Conservation (phyloP, 2,113 vertebrate genomes). For the Sylvia atricapilla region DNA sequence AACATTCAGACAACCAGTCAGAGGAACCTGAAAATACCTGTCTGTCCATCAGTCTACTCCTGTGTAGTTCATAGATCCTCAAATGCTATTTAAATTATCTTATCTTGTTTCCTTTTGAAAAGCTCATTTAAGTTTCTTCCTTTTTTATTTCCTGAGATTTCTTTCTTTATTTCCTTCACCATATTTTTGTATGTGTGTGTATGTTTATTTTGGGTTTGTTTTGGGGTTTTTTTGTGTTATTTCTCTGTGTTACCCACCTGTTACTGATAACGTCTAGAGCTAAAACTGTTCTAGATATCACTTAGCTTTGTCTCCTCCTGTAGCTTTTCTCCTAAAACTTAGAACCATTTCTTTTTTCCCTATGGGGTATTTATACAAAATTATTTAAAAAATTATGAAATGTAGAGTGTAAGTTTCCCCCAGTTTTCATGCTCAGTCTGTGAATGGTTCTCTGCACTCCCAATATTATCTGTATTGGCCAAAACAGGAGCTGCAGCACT, state of each 20-base stretch:
- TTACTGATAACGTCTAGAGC: neutral
- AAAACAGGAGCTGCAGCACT: neutral
- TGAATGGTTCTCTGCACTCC: neutral
- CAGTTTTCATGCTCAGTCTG: neutral
- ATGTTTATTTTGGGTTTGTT: neutral
- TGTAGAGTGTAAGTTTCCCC: neutral
- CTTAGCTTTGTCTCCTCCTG: neutral
- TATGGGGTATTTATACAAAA: neutral
- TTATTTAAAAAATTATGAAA: neutral
- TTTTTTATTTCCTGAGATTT: neutral
- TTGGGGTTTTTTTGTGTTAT: neutral
- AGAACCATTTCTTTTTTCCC: neutral
- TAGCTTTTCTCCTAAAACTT: neutral
- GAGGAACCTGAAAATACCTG: neutral
- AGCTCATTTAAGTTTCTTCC: neutral
- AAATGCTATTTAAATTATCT: neutral
- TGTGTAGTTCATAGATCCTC: neutral
- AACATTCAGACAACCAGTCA: neutral
- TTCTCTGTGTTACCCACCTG: neutral
- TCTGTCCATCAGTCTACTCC: neutral
- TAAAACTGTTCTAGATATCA: neutral
- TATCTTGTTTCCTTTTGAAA: neutral
- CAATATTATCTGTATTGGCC: neutral
- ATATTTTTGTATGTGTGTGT: neutral
- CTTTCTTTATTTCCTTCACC: neutral